These are phyloP conservation scores for Liparis tanakae DNA, from an alignment of 2,797 vertebrate genomes.

Conservation along the genomic window DNA sequence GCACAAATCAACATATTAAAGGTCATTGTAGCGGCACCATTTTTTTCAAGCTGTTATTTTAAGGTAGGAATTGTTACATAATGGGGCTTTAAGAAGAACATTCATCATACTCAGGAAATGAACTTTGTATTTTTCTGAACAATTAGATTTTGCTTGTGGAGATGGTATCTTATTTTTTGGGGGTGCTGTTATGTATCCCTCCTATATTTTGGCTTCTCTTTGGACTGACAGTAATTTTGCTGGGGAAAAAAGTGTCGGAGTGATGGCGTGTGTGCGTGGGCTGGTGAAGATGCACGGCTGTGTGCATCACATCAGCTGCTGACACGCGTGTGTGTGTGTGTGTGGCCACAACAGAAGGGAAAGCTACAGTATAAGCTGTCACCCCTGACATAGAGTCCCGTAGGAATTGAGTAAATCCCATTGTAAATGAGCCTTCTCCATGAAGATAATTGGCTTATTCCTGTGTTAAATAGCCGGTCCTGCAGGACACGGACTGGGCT, in stretches of 20 bases:
- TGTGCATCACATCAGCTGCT: conserved; percentile 30
- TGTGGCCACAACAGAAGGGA: conserved; percentile 46
- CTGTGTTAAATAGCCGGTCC: conserved; percentile 80
- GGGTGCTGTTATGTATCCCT: conserved; percentile 25
- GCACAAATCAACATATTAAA: no score
- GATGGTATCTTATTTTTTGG: neutral
- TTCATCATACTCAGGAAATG: conserved; percentile 53
- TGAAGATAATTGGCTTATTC: conserved; percentile 84
- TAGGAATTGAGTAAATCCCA: conserved; percentile 77
- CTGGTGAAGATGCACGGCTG: conserved; percentile 49
- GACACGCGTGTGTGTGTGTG: conserved; percentile 27
- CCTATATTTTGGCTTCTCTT: conserved; percentile 36
- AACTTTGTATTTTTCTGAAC: conserved; percentile 36
- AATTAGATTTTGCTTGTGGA: conserved; percentile 15
- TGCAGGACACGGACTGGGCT: conserved; percentile 76
- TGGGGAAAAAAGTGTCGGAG: conserved; percentile 38
- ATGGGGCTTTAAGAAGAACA: conserved; percentile 59
- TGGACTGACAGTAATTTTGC: conserved; percentile 27
- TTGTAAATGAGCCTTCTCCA: conserved; percentile 78
- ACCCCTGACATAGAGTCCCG: conserved; percentile 72
- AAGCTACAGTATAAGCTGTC: conserved; percentile 69
- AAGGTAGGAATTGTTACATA: no score
- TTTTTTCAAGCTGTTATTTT: no score
- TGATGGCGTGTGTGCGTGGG: conserved; percentile 41
- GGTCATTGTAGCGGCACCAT: no score